These are phyloP conservation scores for Ips nitidus DNA, from an alignment of 1,140 invertebrate genomes.

Conservation along the genomic window DNA sequence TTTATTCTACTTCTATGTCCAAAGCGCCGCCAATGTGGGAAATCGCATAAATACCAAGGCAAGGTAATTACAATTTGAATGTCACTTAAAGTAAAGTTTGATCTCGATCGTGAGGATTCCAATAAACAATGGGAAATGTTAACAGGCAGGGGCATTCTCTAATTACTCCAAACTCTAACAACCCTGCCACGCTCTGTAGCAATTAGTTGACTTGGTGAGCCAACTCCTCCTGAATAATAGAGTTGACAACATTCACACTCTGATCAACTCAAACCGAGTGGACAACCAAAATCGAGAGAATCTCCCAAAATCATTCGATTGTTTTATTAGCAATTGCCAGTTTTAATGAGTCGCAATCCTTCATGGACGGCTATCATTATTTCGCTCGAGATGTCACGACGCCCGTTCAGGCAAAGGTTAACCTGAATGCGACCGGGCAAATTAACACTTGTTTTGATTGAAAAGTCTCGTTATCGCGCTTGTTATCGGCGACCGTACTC, in stretches of 20 bases:
- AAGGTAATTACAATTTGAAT: constrained; percentile 29
- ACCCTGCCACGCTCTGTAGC: not conserved
- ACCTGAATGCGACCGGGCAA: constrained; percentile 12
- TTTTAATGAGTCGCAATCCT: constrained; percentile 32
- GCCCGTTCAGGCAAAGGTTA: constrained; percentile 15
- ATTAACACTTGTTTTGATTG: constrained; percentile 20
- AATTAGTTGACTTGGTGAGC: not conserved
- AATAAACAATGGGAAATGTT: constrained; percentile 33
- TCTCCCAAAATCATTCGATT: constrained; percentile 18
- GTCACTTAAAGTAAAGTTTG: constrained; percentile 32
- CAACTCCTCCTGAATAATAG: not conserved
- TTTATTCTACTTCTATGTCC: not conserved
- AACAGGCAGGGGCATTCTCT: not conserved
- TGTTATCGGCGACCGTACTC: not conserved
- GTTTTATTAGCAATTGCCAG: constrained; percentile 29
- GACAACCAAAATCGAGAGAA: no score
- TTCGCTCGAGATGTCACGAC: constrained; percentile 23
- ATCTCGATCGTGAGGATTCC: constrained; percentile 29
- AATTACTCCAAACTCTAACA: not conserved
- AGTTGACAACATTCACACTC: not conserved
- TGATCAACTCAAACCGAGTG: no score
- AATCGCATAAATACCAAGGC: constrained; percentile 26
- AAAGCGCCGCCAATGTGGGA: constrained; percentile 12
- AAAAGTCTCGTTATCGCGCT: constrained; percentile 1
- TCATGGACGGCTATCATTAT: constrained; percentile 30